A percentile compares a stretch with the other conserved stretches of the same genome.
Conservation (phyloP, 2,113 vertebrate species). For the Seriola dumerili region DNA sequence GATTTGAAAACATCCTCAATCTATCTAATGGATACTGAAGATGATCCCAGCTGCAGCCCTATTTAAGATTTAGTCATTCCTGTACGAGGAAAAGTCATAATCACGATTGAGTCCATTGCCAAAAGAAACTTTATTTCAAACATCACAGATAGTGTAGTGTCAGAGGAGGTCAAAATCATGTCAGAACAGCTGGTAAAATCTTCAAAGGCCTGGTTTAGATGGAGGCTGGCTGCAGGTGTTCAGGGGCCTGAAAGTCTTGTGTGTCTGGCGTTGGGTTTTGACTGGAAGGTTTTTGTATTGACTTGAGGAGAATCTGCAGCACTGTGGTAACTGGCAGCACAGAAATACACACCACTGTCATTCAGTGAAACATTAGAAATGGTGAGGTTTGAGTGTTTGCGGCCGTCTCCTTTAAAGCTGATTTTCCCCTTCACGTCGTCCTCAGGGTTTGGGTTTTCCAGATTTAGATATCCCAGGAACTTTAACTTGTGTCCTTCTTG, state of each 20-base stretch:
- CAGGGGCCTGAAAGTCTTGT: neutral
- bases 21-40: too few relatives aligned
- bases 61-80: too few relatives aligned
- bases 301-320: neutral
- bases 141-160: too few relatives aligned
- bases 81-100: too few relatives aligned
- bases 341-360: constrained; percentile 58
- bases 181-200: too few relatives aligned
- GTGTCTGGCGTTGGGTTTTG: neutral
- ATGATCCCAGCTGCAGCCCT: too few relatives aligned
- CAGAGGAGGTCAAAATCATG: too few relatives aligned
- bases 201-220: too few relatives aligned
- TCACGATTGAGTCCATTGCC: neutral
- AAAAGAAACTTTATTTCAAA: too few relatives aligned
- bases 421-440: constrained; percentile 36
- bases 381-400: neutral
- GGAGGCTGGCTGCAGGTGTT: constrained; percentile 44
- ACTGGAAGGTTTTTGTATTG: constrained; percentile 48
- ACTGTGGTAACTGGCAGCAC: constrained; percentile 60
- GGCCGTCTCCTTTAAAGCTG: constrained; percentile 23
- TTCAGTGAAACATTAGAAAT: constrained; percentile 4
- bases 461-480: constrained; percentile 60
- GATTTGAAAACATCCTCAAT: too few relatives aligned
- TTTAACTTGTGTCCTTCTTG: constrained; percentile 35
- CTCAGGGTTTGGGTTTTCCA: neutral